Conservation (phyloP, 2,113 vertebrate genomes). For the Tenrec ecaudatus region DNA sequence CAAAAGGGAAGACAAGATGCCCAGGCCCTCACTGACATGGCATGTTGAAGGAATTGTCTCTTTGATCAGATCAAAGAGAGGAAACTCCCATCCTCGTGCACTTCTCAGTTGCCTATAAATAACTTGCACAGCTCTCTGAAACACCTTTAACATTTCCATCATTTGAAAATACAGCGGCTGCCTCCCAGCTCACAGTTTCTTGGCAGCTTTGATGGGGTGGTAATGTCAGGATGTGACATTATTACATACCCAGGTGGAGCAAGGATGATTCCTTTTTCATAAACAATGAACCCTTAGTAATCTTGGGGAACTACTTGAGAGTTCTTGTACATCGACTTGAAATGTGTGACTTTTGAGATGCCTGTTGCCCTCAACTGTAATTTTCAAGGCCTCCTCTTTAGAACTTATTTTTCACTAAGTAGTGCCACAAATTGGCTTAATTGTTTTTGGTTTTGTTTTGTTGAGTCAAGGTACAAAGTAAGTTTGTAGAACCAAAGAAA, state of each 20-base stretch:
- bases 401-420: background rate
- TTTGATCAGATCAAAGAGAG: background rate
- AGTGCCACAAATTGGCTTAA: conserved; percentile 11
- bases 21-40: background rate
- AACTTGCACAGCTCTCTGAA: conserved; percentile 10
- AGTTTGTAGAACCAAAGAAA: too few relatives aligned
- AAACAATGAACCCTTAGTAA: background rate
- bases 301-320: conserved; percentile 10
- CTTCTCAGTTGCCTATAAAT: conserved; percentile 10
- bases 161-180: conserved; percentile 34
- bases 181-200: conserved; percentile 21
- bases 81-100: background rate
- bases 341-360: background rate
- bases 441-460: background rate
- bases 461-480: too few relatives aligned
- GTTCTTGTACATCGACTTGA: background rate
- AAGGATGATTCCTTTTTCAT: background rate
- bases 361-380: background rate
- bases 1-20: background rate
- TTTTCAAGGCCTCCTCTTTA: background rate
- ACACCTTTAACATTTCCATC: conserved; percentile 49
- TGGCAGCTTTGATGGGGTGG: background rate
- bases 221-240: conserved; percentile 50
- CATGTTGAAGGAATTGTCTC: background rate
- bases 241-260: background rate